Percentiles rank a stretch among this genome's conserved stretches.
Evolutionary conservation across 2,113 vertebrate genomes (phyloP).

Genomic region (Ciconia stormi): DNA sequence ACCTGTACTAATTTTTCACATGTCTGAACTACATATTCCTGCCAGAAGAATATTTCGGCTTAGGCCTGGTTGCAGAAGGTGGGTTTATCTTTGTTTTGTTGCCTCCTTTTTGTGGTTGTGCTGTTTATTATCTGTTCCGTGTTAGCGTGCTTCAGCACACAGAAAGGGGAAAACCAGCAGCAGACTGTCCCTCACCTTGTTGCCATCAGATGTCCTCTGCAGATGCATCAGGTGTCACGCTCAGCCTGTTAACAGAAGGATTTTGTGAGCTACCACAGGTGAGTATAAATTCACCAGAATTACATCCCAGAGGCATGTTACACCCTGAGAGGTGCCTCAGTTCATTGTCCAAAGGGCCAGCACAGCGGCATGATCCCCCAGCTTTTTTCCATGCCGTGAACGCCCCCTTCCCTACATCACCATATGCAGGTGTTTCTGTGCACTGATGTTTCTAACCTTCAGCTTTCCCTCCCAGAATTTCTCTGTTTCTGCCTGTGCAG

Average conservation of each 20-base stretch:
- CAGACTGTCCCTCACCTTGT: not conserved
- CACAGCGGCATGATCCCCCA: fast-evolving
- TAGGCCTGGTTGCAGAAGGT: not conserved
- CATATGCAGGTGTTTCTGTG: not conserved
- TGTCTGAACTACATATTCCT: not conserved
- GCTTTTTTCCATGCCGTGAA: not conserved
- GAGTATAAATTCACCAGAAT: not conserved
- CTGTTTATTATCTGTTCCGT: not conserved
- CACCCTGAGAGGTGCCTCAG: not conserved
- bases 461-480: not conserved
- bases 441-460: not conserved
- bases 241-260: not conserved
- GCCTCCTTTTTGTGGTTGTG: not conserved
- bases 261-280: not conserved
- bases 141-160: not conserved
- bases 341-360: not conserved
- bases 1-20: not conserved
- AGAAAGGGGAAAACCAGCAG: not conserved
- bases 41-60: not conserved
- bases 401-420: not conserved
- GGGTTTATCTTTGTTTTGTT: not conserved
- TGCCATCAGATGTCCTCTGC: not conserved
- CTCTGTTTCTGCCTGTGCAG: not conserved
- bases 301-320: not conserved
- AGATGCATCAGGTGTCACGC: not conserved